Evolutionary conservation across 2,113 vertebrate species (phyloP).

Genomic region (Carassius auratus): DNA sequence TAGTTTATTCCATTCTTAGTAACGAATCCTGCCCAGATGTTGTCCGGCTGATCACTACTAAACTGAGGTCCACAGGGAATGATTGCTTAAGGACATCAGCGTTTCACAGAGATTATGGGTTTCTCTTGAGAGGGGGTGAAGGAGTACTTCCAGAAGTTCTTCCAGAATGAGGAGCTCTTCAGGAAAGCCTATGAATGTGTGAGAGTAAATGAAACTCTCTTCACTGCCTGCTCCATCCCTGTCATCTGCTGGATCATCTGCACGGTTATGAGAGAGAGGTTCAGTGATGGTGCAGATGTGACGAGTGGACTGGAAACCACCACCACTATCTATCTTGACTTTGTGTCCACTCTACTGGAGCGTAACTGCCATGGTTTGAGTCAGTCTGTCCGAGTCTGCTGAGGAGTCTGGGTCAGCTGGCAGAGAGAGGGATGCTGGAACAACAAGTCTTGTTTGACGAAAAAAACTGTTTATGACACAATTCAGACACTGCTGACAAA

Average conservation of each 20-base stretch:
- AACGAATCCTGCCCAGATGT: background rate
- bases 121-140: slow-evolving; percentile 28
- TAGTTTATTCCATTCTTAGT: slow-evolving; percentile 47
- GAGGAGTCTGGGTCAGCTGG: slow-evolving; percentile 19
- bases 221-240: slow-evolving; percentile 40
- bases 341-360: slow-evolving; percentile 40
- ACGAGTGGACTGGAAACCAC: slow-evolving; percentile 26
- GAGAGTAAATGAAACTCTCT: slow-evolving; percentile 26
- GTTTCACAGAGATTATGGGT: slow-evolving; percentile 10
- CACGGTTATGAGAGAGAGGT: background rate
- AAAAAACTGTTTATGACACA: background rate
- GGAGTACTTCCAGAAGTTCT: slow-evolving; percentile 31
- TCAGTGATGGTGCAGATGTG: background rate
- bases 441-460: slow-evolving; percentile 24
- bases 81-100: background rate
- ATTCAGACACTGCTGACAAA: background rate
- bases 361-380: slow-evolving; percentile 28
- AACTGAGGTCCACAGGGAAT: slow-evolving; percentile 43
- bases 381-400: background rate
- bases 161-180: background rate
- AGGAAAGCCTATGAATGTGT: background rate
- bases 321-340: slow-evolving; percentile 34
- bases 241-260: slow-evolving; percentile 52
- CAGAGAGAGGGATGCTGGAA: slow-evolving; percentile 29
- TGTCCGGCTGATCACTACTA: slow-evolving; percentile 56